phyloP scores from a whole-genome alignment of 2,797 vertebrate genomes.

The Semaprochilodus insignis region DNA sequence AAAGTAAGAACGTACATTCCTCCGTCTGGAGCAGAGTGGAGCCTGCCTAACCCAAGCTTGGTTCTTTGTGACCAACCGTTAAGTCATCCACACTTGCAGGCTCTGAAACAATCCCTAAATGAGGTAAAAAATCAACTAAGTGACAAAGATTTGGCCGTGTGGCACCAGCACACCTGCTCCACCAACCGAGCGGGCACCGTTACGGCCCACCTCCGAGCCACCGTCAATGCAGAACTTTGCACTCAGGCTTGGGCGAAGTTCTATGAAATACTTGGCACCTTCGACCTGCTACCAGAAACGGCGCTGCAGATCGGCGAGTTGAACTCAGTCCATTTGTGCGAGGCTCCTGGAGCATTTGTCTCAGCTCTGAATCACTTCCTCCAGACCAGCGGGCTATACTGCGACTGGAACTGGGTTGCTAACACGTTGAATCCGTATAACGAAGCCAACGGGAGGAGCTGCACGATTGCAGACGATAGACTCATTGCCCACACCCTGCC shows the following conservation, averaged over 20 bases:
- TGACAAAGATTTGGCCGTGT: slow-evolving; percentile 90
- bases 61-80: slow-evolving; percentile 73
- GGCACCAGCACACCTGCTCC: slow-evolving; percentile 93
- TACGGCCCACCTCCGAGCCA: slow-evolving; percentile 82
- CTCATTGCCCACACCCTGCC: slow-evolving; percentile 90
- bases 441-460: slow-evolving; percentile 86
- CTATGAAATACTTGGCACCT: slow-evolving; percentile 88
- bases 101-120: slow-evolving; percentile 89
- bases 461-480: slow-evolving; percentile 91
- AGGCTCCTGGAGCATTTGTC: slow-evolving; percentile 95
- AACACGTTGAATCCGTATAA: slow-evolving; percentile 95
- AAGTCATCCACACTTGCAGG: slow-evolving; percentile 77
- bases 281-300: slow-evolving; percentile 81
- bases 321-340: slow-evolving; percentile 92
- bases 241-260: slow-evolving; percentile 98
- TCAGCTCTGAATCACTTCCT: slow-evolving; percentile 92
- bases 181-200: slow-evolving; percentile 93
- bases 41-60: slow-evolving; percentile 79
- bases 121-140: slow-evolving; percentile 91
- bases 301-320: slow-evolving; percentile 82
- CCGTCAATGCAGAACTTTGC: slow-evolving; percentile 90
- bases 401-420: slow-evolving; percentile 92
- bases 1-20: slow-evolving; percentile 86
- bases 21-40: slow-evolving; percentile 81
- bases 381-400: slow-evolving; percentile 82